A percentile compares a stretch with the other conserved stretches of the same genome.
Evolutionary conservation across 2,797 vertebrate genomes (phyloP).

Genomic region (Neomorphus geoffroyi): DNA sequence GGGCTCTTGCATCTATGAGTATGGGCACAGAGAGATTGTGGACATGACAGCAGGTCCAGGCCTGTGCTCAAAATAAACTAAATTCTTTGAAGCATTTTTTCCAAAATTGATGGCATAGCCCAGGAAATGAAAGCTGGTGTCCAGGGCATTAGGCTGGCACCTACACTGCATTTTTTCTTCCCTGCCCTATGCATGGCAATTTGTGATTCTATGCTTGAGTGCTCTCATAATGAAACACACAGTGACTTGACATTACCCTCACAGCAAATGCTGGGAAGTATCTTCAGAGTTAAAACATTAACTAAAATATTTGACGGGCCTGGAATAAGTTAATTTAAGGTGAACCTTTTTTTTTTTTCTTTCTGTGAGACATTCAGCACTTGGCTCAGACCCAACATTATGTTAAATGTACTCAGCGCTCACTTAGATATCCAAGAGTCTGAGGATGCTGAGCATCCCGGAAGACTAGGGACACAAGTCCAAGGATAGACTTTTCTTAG

Average conservation of each 20-base stretch:
- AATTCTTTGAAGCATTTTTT: not conserved
- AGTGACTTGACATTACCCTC: not conserved
- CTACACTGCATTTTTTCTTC: not conserved
- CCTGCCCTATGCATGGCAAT: not conserved
- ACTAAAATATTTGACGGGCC: not conserved
- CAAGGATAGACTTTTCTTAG: not conserved
- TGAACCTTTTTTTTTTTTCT: not conserved
- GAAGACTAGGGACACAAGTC: not conserved
- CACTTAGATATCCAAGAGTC: not conserved
- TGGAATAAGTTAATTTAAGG: not conserved
- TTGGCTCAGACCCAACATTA: not conserved
- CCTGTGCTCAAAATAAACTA: not conserved
- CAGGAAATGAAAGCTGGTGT: not conserved
- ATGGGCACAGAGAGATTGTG: not conserved
- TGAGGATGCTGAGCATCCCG: not conserved
- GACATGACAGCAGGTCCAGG: not conserved
- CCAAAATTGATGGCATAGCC: not conserved
- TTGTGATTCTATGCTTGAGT: not conserved
- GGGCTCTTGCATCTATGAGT: not conserved
- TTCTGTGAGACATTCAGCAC: not conserved
- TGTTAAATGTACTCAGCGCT: not conserved
- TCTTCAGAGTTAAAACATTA: conserved; percentile 4
- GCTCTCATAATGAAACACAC: not conserved
- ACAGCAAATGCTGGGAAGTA: not conserved
- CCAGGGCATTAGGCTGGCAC: not conserved